Percentiles rank a stretch among this genome's conserved stretches.
These are phyloP conservation scores for Folsomia manolachei DNA, from an alignment of 2,888 invertebrate species.

Conservation along the genomic window DNA sequence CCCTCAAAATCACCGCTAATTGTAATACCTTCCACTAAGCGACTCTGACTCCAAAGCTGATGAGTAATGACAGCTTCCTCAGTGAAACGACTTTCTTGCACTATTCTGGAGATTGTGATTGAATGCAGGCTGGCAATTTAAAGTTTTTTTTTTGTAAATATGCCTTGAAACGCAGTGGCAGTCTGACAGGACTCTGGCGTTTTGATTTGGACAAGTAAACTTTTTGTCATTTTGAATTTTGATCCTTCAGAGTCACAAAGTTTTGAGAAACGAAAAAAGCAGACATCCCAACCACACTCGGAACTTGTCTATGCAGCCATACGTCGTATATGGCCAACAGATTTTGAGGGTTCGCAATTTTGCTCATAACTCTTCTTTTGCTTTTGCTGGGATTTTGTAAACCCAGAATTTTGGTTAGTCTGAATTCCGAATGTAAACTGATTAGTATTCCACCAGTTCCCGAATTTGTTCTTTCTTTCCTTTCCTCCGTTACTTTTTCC, in stretches of 20 bases:
- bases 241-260: not conserved
- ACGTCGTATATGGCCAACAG: too few relatives aligned
- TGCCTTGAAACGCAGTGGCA: not conserved
- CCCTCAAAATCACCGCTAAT: not conserved
- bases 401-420: not conserved
- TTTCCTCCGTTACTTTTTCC: conserved; percentile 14
- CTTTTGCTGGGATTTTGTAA: not conserved
- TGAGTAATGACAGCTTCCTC: not conserved
- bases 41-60: not conserved
- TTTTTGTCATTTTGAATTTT: not conserved
- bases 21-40: not conserved
- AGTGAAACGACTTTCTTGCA: too few relatives aligned
- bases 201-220: not conserved
- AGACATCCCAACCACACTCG: not conserved
- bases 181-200: too few relatives aligned
- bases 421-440: conserved; percentile 16
- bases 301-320: not conserved
- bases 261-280: not conserved
- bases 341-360: not conserved
- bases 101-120: too few relatives aligned
- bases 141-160: too few relatives aligned
- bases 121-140: too few relatives aligned
- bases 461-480: conserved; percentile 33
- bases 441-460: conserved; percentile 42
- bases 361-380: not conserved